phyloP scores from a whole-genome alignment of 2,797 vertebrate species.

The Myioborus miniatus region DNA sequence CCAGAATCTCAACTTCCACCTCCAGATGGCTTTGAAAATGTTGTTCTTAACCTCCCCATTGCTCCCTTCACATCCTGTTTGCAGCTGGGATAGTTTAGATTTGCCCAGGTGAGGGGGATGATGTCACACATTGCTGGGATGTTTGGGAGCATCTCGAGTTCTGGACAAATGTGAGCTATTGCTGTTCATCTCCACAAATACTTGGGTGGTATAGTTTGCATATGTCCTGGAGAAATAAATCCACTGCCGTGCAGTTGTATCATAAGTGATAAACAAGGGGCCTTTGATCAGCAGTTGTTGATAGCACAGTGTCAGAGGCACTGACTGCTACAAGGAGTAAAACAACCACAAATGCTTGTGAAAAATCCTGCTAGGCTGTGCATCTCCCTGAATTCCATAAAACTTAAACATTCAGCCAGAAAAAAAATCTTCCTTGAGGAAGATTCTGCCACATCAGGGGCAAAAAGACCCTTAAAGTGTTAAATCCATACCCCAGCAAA shows the following conservation, averaged over 20 bases:
- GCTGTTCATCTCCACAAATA: background rate
- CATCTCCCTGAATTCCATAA: background rate
- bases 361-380: background rate
- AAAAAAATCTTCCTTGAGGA: background rate
- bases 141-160: background rate
- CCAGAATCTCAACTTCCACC: background rate
- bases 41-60: background rate
- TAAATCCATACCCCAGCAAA: background rate
- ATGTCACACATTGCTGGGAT: background rate
- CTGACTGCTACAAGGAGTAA: background rate
- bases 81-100: background rate
- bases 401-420: background rate
- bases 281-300: background rate
- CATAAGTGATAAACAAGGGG: background rate
- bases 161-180: background rate
- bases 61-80: background rate
- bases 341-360: background rate
- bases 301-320: background rate
- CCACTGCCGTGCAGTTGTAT: background rate
- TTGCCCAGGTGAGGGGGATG: background rate
- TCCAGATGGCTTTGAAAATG: background rate
- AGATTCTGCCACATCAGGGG: background rate
- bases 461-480: background rate
- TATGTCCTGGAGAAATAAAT: background rate
- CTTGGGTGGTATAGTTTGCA: background rate